Conservation (phyloP, 2,888 invertebrate species). For the Cepaea hortensis region DNA sequence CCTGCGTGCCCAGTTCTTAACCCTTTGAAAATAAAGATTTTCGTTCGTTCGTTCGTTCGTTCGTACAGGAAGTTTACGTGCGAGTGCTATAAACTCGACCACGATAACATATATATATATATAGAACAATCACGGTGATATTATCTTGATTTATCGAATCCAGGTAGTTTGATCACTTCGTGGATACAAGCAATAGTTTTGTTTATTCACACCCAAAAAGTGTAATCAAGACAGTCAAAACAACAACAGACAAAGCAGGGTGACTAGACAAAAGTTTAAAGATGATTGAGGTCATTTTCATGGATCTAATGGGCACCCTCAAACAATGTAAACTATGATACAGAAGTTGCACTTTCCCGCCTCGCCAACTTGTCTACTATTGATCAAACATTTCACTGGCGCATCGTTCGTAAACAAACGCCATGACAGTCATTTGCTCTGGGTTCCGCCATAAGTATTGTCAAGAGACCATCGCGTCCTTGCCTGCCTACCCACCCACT, state of each 20-base stretch:
- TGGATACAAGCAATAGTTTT: not conserved
- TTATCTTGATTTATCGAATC: no score
- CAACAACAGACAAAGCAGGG: not conserved
- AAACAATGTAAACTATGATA: not conserved
- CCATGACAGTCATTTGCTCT: slow-evolving; percentile 1
- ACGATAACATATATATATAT: no score
- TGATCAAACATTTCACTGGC: not conserved
- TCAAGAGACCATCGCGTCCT: slow-evolving; percentile 23
- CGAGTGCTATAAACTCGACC: no score
- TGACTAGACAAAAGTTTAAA: not conserved
- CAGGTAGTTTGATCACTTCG: no score
- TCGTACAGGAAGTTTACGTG: no score
- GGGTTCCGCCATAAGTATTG: slow-evolving; percentile 3
- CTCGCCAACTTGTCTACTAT: slow-evolving; percentile 1
- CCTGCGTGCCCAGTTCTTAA: no score
- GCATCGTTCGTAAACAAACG: not conserved
- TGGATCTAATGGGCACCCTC: not conserved
- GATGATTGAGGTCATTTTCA: not conserved
- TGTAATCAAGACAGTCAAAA: not conserved
- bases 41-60: no score
- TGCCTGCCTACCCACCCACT: slow-evolving; percentile 15
- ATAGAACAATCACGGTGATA: no score
- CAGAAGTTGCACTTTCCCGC: not conserved
- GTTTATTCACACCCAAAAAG: not conserved
- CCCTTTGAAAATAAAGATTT: no score